Base-by-base conservation (phyloP, 2,797 vertebrate genomes). In the Rousettus madagascariensis region DNA sequence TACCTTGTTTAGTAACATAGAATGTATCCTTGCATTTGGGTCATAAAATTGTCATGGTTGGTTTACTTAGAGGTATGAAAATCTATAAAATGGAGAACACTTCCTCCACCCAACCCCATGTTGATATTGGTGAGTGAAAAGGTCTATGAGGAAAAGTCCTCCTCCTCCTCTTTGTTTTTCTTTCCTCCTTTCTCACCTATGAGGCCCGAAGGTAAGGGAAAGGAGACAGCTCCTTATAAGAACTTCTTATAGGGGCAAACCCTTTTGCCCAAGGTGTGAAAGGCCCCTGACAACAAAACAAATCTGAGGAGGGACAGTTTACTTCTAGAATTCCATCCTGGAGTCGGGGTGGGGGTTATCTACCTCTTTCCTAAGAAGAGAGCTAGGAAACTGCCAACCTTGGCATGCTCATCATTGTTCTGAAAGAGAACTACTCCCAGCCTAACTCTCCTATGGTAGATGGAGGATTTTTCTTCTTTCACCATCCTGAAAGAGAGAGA, bases 31-130 rank as follows among this genome's bases (percentile, higher is more conserved):
- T 90, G 55, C 11, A n/a, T 78, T 94, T 74, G 80, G 94, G 66
- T 93, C 74, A 87, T 91, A 82, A 87, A 92, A 69, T 51, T 55
- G 36, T 79, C 75, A 78, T 16, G 33, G 90, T 85, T 95, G 90
- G 24, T 85, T 66, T 97, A 63, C 79, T 94, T 59, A 77, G 75
- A 95, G 82, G 96, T 80, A 83, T 5, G 77, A 38, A 95, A 86
- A 92, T 86, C 43, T 88, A 43, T 69, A 79, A 66, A 71, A 30
- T 43, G 11, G 19, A 91, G 61, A 82, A 61, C 8, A 38, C 13
- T 16, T 6, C n/a, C 49, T 24, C 20, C 28, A 41, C 15, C 22
- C 24, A 9, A 28, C 22, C 11, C 5, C 3, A 13, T 65, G 78
- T 72, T 69, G 71, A 88, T 24, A 53, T 57, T 41, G 33, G 41